Conservation (phyloP, 2,888 invertebrate species). For the Noctuana brunneofusca region DNA sequence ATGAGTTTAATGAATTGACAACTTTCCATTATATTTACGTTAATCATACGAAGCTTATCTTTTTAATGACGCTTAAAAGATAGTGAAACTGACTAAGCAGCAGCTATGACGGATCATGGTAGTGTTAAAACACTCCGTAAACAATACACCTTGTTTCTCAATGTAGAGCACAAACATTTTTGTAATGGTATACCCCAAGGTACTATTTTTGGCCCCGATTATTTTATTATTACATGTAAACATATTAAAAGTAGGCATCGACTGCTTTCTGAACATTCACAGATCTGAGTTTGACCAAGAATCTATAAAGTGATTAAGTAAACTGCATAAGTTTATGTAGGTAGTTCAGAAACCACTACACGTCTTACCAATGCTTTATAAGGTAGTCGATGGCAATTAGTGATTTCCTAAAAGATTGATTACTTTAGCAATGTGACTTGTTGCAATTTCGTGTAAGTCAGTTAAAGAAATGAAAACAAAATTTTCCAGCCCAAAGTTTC, state of each 20-base stretch:
- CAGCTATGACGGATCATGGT: constrained; percentile 10
- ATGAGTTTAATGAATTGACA: not conserved
- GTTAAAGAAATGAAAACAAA: not conserved
- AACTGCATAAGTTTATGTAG: too few species aligned
- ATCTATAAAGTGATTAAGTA: too few species aligned
- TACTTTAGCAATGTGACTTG: too few species aligned
- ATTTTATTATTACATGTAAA: not conserved
- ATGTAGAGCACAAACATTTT: not conserved
- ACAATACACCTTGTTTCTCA: constrained; percentile 1
- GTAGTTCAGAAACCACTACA: not conserved
- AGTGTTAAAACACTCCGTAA: constrained; percentile 16
- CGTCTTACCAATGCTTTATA: not conserved
- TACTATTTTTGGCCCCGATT: not conserved
- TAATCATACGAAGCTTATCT: constrained; percentile 13
- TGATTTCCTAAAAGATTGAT: constrained; percentile 5
- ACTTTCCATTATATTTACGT: constrained; percentile 8
- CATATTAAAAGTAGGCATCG: too few species aligned
- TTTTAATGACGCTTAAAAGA: constrained; percentile 13
- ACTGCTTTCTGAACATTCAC: too few species aligned
- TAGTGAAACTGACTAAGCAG: constrained; percentile 5
- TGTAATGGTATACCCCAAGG: constrained; percentile 11
- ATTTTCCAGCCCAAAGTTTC: not conserved
- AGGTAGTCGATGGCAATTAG: constrained; percentile 1
- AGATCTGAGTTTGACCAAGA: too few species aligned
- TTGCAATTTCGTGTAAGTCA: too few species aligned